Percentiles rank a stretch among this genome's conserved stretches.
phyloP scores from a whole-genome alignment of 2,888 invertebrate genomes.

The Emmelina monodactyla region DNA sequence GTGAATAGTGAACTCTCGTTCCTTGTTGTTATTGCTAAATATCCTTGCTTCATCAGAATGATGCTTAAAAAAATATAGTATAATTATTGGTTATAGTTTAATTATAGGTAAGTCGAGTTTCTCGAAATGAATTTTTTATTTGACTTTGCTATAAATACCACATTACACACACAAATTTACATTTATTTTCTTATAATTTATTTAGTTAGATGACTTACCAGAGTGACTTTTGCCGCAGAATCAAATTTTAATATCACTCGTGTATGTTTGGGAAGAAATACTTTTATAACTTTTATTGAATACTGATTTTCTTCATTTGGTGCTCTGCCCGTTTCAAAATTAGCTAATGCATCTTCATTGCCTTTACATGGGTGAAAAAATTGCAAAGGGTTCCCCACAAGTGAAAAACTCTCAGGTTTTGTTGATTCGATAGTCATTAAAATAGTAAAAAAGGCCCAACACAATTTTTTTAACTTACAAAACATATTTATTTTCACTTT shows the following conservation, averaged over 20 bases:
- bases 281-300: background rate
- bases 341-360: background rate
- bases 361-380: constrained; percentile 1
- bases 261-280: too few relatives aligned
- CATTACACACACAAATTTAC: background rate
- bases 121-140: too few relatives aligned
- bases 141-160: background rate
- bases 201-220: background rate
- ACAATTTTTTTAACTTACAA: too few relatives aligned
- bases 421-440: too few relatives aligned
- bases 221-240: background rate
- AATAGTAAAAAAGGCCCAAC: too few relatives aligned
- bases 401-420: too few relatives aligned
- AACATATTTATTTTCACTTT: too few relatives aligned
- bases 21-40: background rate
- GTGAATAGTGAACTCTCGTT: background rate
- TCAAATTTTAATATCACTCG: background rate
- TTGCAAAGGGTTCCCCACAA: constrained; percentile 16
- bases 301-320: background rate
- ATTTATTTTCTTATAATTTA: background rate
- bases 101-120: too few relatives aligned
- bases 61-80: background rate
- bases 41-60: background rate
- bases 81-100: background rate
- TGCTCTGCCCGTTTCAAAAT: background rate